Conservation (phyloP, 2,888 invertebrate genomes). For the Corythucha ciliata region DNA sequence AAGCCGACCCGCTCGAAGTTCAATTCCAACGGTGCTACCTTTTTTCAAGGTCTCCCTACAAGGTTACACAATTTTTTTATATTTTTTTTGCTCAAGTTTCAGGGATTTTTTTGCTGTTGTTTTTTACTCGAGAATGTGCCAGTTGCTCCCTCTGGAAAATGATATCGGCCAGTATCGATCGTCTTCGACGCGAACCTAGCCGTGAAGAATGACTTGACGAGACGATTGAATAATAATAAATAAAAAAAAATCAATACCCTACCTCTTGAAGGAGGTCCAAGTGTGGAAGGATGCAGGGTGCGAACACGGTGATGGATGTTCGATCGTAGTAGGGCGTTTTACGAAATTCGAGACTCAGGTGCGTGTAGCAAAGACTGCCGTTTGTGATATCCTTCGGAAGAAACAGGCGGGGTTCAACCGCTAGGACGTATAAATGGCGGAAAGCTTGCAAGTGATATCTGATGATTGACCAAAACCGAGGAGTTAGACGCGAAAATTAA, state of each 20-base stretch:
- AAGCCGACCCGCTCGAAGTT: conserved; percentile 80
- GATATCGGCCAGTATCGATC: conserved; percentile 82
- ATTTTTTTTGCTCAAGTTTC: background rate
- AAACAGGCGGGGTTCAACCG: conserved; percentile 80
- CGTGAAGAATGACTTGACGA: conserved; percentile 19
- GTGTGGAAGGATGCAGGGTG: conserved; percentile 81
- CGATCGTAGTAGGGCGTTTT: conserved; percentile 42
- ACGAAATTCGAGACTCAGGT: conserved; percentile 53
- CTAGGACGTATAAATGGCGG: conserved; percentile 89
- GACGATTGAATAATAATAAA: conserved; percentile 6
- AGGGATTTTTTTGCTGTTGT: background rate
- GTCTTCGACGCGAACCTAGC: conserved; percentile 58
- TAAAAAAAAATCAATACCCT: background rate
- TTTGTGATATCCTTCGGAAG: conserved; percentile 77
- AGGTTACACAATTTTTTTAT: background rate
- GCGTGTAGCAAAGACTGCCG: conserved; percentile 71
- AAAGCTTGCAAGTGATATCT: conserved; percentile 96
- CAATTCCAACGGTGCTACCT: conserved; percentile 55
- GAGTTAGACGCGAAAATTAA: background rate
- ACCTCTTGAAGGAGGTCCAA: conserved; percentile 63
- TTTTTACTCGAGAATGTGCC: conserved; percentile 68
- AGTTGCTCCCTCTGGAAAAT: conserved; percentile 72
- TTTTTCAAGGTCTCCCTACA: conserved; percentile 19
- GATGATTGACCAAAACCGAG: conserved; percentile 21
- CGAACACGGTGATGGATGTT: conserved; percentile 53